Percentiles rank a stretch among this genome's conserved stretches.
These are phyloP conservation scores for Zygaena filipendulae DNA, from an alignment of 2,888 invertebrate species.

Conservation along the genomic window DNA sequence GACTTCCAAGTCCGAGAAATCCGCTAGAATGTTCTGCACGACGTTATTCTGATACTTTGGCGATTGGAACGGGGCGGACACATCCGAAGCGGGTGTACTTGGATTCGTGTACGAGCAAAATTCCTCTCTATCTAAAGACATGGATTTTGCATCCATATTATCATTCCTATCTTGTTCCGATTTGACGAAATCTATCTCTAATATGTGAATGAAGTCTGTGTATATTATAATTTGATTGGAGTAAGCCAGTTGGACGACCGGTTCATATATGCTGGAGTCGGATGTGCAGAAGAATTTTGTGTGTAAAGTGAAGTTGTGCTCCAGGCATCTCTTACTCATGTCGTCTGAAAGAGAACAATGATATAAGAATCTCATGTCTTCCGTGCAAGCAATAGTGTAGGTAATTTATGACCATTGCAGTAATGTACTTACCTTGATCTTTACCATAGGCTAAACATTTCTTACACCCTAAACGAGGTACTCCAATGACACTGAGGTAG, in stretches of 20 bases:
- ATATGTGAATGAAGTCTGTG: slow-evolving; percentile 86
- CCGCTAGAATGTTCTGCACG: slow-evolving; percentile 71
- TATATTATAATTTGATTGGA: slow-evolving; percentile 83
- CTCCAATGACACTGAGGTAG: slow-evolving; percentile 63
- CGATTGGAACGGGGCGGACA: slow-evolving; percentile 56
- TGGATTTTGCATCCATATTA: slow-evolving; percentile 37
- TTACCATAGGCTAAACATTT: slow-evolving; percentile 68
- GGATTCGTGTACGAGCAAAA: slow-evolving; percentile 42
- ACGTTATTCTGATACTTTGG: slow-evolving; percentile 65
- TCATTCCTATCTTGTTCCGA: slow-evolving; percentile 43
- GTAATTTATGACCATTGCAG: too few species aligned
- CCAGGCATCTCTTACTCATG: slow-evolving; percentile 81
- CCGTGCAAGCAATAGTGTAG: too few species aligned
- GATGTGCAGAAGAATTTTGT: slow-evolving; percentile 92
- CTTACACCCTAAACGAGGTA: slow-evolving; percentile 72
- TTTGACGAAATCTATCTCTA: slow-evolving; percentile 70
- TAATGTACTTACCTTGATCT: slow-evolving; percentile 55
- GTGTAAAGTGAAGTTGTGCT: slow-evolving; percentile 92
- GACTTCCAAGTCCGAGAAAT: slow-evolving; percentile 71
- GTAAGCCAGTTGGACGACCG: slow-evolving; percentile 75
- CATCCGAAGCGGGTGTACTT: slow-evolving; percentile 44
- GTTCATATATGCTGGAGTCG: slow-evolving; percentile 82
- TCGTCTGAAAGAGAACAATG: too few species aligned
- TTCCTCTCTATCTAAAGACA: slow-evolving; percentile 43
- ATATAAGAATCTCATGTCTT: too few species aligned